Conservation (phyloP, 1,140 invertebrate species). For the Conus ventricosus region DNA sequence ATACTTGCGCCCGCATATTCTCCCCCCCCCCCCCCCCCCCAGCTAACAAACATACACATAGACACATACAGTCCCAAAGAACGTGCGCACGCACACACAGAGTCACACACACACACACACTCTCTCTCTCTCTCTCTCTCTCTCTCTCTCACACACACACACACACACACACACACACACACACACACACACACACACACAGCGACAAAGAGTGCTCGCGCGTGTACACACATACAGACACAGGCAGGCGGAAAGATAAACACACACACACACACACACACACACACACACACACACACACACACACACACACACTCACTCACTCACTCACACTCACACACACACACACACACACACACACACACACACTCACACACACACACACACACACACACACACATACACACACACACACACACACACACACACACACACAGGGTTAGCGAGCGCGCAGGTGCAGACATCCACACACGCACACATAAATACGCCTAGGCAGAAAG, state of each 20-base stretch:
- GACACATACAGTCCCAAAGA: not conserved
- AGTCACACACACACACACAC: not conserved
- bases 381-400: not conserved
- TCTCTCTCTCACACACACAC: not conserved
- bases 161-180: not conserved
- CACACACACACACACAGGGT: not conserved
- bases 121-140: no score
- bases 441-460: not conserved
- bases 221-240: no score
- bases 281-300: slow-evolving; percentile 10
- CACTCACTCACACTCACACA: no score
- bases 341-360: not conserved
- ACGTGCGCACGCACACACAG: no score
- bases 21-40: not conserved
- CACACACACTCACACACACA: not conserved
- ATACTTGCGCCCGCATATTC: not conserved
- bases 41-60: not conserved
- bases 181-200: slow-evolving; percentile 20
- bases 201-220: no score
- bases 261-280: not conserved
- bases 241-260: no score
- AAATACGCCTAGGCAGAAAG: no score
- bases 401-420: slow-evolving; percentile 7
- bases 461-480: slow-evolving; percentile 7
- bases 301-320: not conserved